Base-by-base conservation (phyloP, 2,113 vertebrate species). In the Heptranchias perlo region DNA sequence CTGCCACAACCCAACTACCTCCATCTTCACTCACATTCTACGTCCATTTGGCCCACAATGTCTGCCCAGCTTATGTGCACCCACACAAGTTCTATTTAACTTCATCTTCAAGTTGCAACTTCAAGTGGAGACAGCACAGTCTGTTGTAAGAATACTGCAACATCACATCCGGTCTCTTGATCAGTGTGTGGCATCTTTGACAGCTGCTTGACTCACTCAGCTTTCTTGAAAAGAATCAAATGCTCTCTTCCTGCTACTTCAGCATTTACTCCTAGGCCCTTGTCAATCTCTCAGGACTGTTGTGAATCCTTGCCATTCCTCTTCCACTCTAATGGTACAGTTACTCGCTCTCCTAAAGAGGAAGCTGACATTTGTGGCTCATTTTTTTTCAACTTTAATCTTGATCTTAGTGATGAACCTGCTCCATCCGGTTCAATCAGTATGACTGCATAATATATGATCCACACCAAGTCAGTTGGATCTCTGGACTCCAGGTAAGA, bases 201-300 rank as follows among this genome's bases (percentile, higher is more conserved):
- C 58, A 93, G 61, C 58, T 39, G 35, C n/a, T 39, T 61, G 23
- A 21, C 16, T 23, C 54, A n/a, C 54, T 93, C 89, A 61, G 39
- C 58, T n/a, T n/a, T n/a, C n/a, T 8, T 93, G 89, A 82, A 93
- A 35, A 44, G 58, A 62, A 93, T 93, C 89, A 93, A 62, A 64
- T 93, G 54, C 35, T 61, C 31, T 61, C 16, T 64, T 62, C 35
- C 58, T 93, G 58, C 58, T 62, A n/a, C 18, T 64, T 62, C 89
- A 23, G 58, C 35, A 62, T 62, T 62, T 39, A 93, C 89, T 93
- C 58, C 1, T 7, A 23, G 58, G 39, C 35, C 39, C 78, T 47
- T 44, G 64, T 93, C 89, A 93, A 93, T 93, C 89, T 93, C 89
- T 44, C 89, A 18, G 10, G 35, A 93, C 89, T n/a, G 58, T n/a